Percentiles rank a stretch among this genome's conserved stretches.
These are phyloP conservation scores for Zhuqinia jingwanae DNA, from an alignment of 2,888 invertebrate genomes.

Conservation along the genomic window DNA sequence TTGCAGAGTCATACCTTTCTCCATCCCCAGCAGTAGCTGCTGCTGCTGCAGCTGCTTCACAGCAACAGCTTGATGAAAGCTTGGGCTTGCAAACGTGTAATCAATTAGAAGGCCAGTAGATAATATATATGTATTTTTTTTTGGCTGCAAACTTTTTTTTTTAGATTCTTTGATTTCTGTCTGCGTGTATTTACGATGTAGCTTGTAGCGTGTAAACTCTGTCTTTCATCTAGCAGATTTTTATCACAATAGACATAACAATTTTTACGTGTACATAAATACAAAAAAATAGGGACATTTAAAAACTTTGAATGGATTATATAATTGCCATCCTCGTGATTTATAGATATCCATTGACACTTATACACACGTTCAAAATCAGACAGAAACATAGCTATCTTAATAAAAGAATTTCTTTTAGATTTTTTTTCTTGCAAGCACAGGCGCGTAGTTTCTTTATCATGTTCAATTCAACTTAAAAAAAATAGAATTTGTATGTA, in stretches of 20 bases:
- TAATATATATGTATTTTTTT: conserved; percentile 45
- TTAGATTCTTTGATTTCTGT: not conserved
- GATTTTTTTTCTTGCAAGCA: not conserved
- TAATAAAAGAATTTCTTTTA: no score
- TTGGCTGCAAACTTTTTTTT: conserved; percentile 42
- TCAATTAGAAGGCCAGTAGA: conserved; percentile 78
- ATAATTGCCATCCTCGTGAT: no score
- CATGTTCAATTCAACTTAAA: no score
- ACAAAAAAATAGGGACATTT: no score
- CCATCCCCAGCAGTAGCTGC: conserved; percentile 62
- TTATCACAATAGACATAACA: conserved; percentile 36
- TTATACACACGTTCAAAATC: no score
- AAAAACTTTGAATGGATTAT: no score
- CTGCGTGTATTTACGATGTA: no score
- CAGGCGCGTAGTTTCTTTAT: no score
- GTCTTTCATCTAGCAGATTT: conserved; percentile 24
- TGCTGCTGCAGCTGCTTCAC: conserved; percentile 62
- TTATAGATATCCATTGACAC: no score
- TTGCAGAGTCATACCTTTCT: conserved; percentile 59
- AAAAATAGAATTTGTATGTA: no score
- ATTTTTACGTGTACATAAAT: no score
- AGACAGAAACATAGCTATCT: no score
- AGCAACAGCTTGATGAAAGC: conserved; percentile 71
- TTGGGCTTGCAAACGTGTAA: conserved; percentile 74
- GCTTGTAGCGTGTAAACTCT: conserved; percentile 22